Percentiles rank a stretch among this genome's conserved stretches.
These are phyloP conservation scores for Micromesistius poutassou DNA, from an alignment of 2,797 vertebrate species.

Conservation along the genomic window DNA sequence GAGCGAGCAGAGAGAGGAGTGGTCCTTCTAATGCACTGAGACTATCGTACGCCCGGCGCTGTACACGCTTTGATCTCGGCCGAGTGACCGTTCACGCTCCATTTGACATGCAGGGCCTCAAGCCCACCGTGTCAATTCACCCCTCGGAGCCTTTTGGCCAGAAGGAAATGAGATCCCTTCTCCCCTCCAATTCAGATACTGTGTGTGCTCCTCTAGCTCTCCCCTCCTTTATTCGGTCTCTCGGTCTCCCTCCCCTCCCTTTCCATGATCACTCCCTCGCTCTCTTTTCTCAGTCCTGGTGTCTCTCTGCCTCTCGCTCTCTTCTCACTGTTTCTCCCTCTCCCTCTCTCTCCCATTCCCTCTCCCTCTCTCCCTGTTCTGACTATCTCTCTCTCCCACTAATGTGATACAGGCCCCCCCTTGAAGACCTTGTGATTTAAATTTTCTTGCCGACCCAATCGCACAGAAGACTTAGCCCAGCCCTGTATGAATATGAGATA, in stretches of 20 bases:
- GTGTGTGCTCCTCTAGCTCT: constrained; percentile 34
- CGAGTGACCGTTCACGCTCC: constrained; percentile 70
- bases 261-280: neutral
- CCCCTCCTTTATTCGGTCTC: constrained; percentile 11
- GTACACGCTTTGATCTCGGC: constrained; percentile 72
- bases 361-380: too few species aligned
- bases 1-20: constrained; percentile 17
- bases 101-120: constrained; percentile 57
- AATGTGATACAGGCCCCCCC: too few species aligned
- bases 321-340: too few species aligned
- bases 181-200: constrained; percentile 50
- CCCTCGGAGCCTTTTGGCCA: constrained; percentile 44
- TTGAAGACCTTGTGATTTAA: neutral
- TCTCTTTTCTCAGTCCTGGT: too few species aligned
- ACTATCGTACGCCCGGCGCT: constrained; percentile 53
- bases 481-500: neutral
- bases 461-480: neutral
- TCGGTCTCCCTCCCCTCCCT: neutral
- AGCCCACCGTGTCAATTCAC: constrained; percentile 59
- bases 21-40: constrained; percentile 50
- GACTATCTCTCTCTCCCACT: too few species aligned
- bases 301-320: too few species aligned
- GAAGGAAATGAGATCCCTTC: constrained; percentile 62
- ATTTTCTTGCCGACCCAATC: neutral
- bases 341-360: too few species aligned